Evolutionary conservation across 1,140 invertebrate species (phyloP), one percentile per base, ranked within the genome.

Genomic region (Tribolium madens): DNA sequence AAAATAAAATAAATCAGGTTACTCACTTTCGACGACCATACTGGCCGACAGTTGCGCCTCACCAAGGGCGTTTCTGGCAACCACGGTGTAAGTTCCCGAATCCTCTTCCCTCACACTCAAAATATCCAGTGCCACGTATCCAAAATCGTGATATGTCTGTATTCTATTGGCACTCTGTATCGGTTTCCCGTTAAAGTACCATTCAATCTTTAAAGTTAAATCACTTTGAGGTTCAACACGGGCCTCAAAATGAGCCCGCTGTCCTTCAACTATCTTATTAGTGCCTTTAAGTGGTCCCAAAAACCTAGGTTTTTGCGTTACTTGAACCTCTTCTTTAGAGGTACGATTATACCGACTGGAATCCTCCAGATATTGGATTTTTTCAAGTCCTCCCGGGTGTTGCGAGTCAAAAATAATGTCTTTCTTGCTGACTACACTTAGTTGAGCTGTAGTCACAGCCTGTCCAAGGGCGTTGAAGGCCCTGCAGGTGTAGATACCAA

Each of bases 231-330:
- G 97, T 84, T 98, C 96, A 46, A 98, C 93, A 73, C 96, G 92
- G 42, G 94, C 95, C 89, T 99, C 97, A 84, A 99, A 99, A 84
- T 99, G 97, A 78, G 96, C 97, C 33, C 95, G 90, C 88, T 99
- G 97, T 7, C 95, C 95, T 88, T 99, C 98, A n/a, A 95, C 91
- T 79, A 99, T 94, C 83, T 96, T 96, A 82, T 93, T 97, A 7
- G 95, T 96, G 17, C 95, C 95, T 85, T 96, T 96, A 4, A 97
- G 85, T 47, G 93, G 94, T 76, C 94, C 94, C 50, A 96, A 89
- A 87, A 97, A 97, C 82, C 92, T 89, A 18, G 96, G 96, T 79
- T 93, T 91, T 84, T 94, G 92, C 0, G 89, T 94, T 4, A 95
- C 88, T 80, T 87, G 90, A 0, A 90, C 90, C 84, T 96, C 94